Evolutionary conservation across 2,888 invertebrate genomes (phyloP).

Genomic region (Epirrhoe alternata): DNA sequence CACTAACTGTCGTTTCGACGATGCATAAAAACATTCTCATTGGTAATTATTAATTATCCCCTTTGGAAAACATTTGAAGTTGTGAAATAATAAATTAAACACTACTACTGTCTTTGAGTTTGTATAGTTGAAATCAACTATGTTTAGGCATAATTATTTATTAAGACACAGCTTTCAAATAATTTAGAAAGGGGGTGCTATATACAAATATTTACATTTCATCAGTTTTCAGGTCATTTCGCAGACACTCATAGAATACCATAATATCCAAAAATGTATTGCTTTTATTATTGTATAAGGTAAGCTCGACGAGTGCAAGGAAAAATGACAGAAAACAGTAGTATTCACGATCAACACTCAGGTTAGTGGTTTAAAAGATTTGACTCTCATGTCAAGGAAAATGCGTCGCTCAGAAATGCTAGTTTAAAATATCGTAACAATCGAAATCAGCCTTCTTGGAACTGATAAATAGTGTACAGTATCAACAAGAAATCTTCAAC

Average conservation of each 20-base stretch:
- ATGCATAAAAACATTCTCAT: slow-evolving; percentile 72
- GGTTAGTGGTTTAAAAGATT: slow-evolving; percentile 1
- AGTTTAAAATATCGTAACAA: not conserved
- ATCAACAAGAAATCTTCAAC: slow-evolving; percentile 1
- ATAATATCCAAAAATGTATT: slow-evolving; percentile 37
- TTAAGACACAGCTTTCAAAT: slow-evolving; percentile 12
- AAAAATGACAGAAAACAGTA: slow-evolving; percentile 40
- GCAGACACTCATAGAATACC: slow-evolving; percentile 47
- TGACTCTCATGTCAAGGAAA: slow-evolving; percentile 1
- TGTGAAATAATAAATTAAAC: slow-evolving; percentile 3
- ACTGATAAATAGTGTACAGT: slow-evolving; percentile 9
- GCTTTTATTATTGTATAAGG: slow-evolving; percentile 33
- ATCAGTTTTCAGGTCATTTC: slow-evolving; percentile 63
- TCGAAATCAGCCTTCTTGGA: slow-evolving; percentile 1
- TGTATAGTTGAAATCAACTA: not conserved
- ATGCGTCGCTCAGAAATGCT: slow-evolving; percentile 6
- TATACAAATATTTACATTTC: slow-evolving; percentile 71
- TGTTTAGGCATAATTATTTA: not conserved
- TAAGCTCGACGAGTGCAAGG: slow-evolving; percentile 36
- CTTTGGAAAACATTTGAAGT: slow-evolving; percentile 2
- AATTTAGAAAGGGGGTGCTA: slow-evolving; percentile 45
- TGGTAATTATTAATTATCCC: slow-evolving; percentile 62
- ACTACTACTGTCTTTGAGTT: not conserved
- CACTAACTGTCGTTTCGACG: slow-evolving; percentile 61
- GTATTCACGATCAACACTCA: slow-evolving; percentile 11